These are phyloP conservation scores for Neomicropteryx cornuta DNA, from an alignment of 1,140 invertebrate genomes.

Conservation along the genomic window DNA sequence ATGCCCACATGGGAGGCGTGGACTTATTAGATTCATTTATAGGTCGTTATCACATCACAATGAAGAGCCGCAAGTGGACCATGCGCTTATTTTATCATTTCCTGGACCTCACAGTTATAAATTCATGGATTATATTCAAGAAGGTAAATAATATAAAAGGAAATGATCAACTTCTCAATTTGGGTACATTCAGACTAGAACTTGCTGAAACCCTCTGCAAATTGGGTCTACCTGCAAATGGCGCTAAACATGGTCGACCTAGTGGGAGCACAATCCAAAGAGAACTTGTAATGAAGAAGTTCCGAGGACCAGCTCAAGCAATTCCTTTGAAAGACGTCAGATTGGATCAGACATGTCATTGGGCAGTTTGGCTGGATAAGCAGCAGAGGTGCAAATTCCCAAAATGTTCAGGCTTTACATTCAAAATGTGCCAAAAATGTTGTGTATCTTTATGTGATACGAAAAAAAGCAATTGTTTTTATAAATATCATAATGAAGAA, in stretches of 20 bases:
- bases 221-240: constrained; percentile 21
- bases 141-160: constrained; percentile 20
- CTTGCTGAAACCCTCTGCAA: too few species aligned
- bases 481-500: constrained; percentile 23
- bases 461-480: constrained; percentile 24
- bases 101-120: constrained; percentile 20
- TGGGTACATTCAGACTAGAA: constrained; percentile 20
- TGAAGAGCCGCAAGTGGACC: constrained; percentile 31
- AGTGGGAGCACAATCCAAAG: constrained; percentile 19
- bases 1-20: constrained; percentile 38
- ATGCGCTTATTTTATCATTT: constrained; percentile 29
- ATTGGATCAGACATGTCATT: constrained; percentile 21
- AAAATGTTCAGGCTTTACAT: constrained; percentile 20
- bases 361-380: constrained; percentile 21
- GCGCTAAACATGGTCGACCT: constrained; percentile 20
- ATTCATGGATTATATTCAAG: constrained; percentile 22
- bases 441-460: constrained; percentile 24
- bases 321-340: constrained; percentile 20
- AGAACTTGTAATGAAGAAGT: constrained; percentile 22
- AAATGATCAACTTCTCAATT: constrained; percentile 16
- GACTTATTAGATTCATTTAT: constrained; percentile 30
- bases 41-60: constrained; percentile 26
- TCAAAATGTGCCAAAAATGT: constrained; percentile 24
- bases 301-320: constrained; percentile 19
- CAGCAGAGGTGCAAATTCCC: constrained; percentile 23